These are phyloP conservation scores for Xiphophorus couchianus DNA, from an alignment of 2,113 vertebrate genomes.

Conservation along the genomic window DNA sequence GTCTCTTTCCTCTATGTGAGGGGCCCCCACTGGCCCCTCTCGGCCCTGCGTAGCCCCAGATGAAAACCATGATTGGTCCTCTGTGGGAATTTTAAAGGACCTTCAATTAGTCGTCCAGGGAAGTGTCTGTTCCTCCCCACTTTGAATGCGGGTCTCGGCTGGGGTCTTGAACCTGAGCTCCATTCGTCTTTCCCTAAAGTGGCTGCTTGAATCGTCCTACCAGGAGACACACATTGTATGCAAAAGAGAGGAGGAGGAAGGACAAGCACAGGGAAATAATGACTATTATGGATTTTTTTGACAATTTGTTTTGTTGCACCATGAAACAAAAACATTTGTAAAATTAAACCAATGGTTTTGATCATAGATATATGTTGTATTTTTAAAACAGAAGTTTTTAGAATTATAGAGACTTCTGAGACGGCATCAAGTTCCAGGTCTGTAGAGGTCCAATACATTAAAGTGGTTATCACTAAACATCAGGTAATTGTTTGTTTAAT, in stretches of 20 bases:
- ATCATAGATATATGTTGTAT: not conserved
- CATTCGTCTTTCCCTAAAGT: slow-evolving; percentile 47
- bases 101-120: slow-evolving; percentile 71
- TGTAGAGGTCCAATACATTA: too few relatives aligned
- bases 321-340: not conserved
- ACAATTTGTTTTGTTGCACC: slow-evolving; percentile 15
- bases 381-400: not conserved
- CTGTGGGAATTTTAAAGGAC: slow-evolving; percentile 73
- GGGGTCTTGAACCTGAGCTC: slow-evolving; percentile 73
- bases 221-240: slow-evolving; percentile 64
- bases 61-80: slow-evolving; percentile 67
- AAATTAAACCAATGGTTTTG: not conserved
- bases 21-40: slow-evolving; percentile 34
- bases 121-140: slow-evolving; percentile 51
- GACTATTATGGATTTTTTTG: not conserved
- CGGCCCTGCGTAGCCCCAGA: slow-evolving; percentile 42
- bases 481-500: not conserved
- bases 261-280: not conserved
- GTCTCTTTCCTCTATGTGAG: slow-evolving; percentile 40
- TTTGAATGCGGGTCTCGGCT: slow-evolving; percentile 71
- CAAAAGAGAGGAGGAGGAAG: slow-evolving; percentile 53
- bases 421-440: not conserved
- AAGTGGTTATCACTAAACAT: too few relatives aligned
- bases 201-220: slow-evolving; percentile 27
- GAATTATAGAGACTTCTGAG: not conserved